Conservation (phyloP, 2,113 vertebrate genomes). For the Phalacrocorax brasilianus region DNA sequence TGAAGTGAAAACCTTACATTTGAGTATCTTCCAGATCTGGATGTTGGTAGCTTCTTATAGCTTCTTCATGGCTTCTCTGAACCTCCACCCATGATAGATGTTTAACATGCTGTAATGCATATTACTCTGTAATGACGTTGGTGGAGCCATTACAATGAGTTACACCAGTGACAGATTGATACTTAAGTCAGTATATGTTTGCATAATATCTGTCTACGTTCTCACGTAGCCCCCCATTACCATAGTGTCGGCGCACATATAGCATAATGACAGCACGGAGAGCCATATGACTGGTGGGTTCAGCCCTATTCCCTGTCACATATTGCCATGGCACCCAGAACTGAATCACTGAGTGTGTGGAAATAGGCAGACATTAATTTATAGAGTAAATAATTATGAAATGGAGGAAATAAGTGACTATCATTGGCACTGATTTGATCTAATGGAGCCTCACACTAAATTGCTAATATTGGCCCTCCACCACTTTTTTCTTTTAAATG, state of each 20-base stretch:
- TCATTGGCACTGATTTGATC: constrained; percentile 17
- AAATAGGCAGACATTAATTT: constrained; percentile 38
- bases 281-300: constrained; percentile 13
- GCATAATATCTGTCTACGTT: constrained; percentile 40
- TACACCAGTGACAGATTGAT: constrained; percentile 48
- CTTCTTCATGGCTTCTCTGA: background rate
- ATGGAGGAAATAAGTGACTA: constrained; percentile 37
- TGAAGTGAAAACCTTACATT: background rate
- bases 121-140: constrained; percentile 42
- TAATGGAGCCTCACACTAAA: constrained; percentile 10
- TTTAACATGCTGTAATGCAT: constrained; percentile 11
- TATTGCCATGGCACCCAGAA: constrained; percentile 11
- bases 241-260: background rate
- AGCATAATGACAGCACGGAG: background rate
- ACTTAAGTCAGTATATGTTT: constrained; percentile 50
- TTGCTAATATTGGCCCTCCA: background rate
- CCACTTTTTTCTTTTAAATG: background rate
- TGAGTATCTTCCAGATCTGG: background rate
- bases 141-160: constrained; percentile 48
- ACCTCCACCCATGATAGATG: constrained; percentile 10
- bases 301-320: constrained; percentile 19
- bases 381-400: constrained; percentile 32
- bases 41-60: background rate
- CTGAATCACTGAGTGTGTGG: background rate
- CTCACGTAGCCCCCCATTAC: constrained; percentile 22